Base-by-base conservation (phyloP, 2,888 invertebrate species). In the Pandemis heparana region DNA sequence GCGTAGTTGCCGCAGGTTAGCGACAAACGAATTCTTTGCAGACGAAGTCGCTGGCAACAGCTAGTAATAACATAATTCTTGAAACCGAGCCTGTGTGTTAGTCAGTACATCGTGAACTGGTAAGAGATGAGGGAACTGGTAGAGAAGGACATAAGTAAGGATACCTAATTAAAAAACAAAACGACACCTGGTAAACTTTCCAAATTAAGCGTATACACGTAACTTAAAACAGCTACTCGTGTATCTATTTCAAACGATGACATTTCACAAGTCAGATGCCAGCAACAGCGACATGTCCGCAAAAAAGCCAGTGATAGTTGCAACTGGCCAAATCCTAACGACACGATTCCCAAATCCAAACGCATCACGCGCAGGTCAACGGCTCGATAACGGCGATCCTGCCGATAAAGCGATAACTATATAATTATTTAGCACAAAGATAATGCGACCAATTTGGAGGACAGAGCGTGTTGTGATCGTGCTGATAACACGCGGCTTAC, bases 311-410 rank as follows among this genome's bases (percentile, higher is more conserved):
- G 5, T 6, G n/a, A 48, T n/a, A 10, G 32, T 10, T 1, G 14
- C 12, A 32, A 12, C 56, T 32, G 5, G 9, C 14, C 23, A 5
- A 23, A 66, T 51, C 18, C 59, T 46, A 38, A 32, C 70, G 32
- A 32, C 39, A 53, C 16, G 51, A 53, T 16, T 53, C 23, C 23
- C 23, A 32, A 32, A 32, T 32, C 23, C 23, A 4, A 53, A 9
- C 23, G 56, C 46, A 71, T 65, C 65, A 48, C 9, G 43, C 23
- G 56, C 64, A 23, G 70, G 70, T 70, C 70, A 70, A 46, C 59
- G 46, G 62, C 16, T 63, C 9, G 46, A 70, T 70, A 70, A 9
- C 48, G 18, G 18, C 16, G 39, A 69, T 69, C 39, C n/a, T 56
- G 18, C 41, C 14, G 61, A 6, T 59, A 32, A 39, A 56, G 48